phyloP scores from a whole-genome alignment of 1,140 invertebrate species.

The Lerema accius region DNA sequence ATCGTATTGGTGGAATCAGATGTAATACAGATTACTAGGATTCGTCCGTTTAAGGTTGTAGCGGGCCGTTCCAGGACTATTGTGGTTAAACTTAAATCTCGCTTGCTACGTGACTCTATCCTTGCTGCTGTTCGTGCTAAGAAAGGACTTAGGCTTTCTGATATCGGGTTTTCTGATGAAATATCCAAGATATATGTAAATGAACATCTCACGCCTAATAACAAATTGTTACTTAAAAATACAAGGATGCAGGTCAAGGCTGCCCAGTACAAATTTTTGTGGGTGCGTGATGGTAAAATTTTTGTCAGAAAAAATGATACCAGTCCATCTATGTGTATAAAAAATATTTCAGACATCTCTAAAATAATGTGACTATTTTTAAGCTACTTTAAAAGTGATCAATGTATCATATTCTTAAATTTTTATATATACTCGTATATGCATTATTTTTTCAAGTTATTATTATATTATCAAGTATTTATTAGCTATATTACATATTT shows the following conservation, averaged over 20 bases:
- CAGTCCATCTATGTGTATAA: not conserved
- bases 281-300: slow-evolving; percentile 14
- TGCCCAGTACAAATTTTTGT: slow-evolving; percentile 2
- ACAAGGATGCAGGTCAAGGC: not conserved
- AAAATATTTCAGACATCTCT: not conserved
- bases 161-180: slow-evolving; percentile 2
- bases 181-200: not conserved
- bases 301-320: slow-evolving; percentile 12
- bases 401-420: not conserved
- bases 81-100: not conserved
- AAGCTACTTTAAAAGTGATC: not conserved
- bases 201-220: slow-evolving; percentile 4
- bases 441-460: too few relatives aligned
- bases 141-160: not conserved
- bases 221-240: slow-evolving; percentile 6
- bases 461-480: too few relatives aligned
- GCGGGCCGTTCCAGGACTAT: not conserved
- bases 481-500: too few relatives aligned
- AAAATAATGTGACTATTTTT: not conserved
- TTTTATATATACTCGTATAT: too few relatives aligned
- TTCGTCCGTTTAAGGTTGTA: not conserved
- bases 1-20: not conserved
- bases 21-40: not conserved
- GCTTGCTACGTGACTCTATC: slow-evolving; percentile 1
- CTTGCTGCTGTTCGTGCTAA: slow-evolving; percentile 12